phyloP scores from a whole-genome alignment of 2,797 vertebrate species.

The Bufotes viridis region DNA sequence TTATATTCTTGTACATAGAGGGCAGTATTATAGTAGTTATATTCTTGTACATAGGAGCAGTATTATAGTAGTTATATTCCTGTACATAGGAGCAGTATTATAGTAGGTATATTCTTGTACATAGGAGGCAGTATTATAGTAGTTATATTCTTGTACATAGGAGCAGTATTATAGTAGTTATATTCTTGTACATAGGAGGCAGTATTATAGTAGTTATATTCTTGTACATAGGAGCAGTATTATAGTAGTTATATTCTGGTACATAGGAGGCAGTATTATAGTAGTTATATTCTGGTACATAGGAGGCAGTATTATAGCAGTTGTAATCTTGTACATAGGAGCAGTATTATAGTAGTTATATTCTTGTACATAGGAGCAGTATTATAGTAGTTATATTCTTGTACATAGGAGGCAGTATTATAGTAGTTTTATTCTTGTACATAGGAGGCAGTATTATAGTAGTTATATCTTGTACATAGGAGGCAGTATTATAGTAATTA shows the following conservation, averaged over 20 bases:
- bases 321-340: no score
- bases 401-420: background rate
- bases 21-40: slow-evolving; percentile 10
- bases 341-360: no score
- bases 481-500: no score
- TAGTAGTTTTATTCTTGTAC: no score
- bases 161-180: slow-evolving; percentile 12
- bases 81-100: background rate
- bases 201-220: slow-evolving; percentile 8
- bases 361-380: no score
- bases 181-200: background rate
- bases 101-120: slow-evolving; percentile 12
- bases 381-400: background rate
- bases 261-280: background rate
- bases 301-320: no score
- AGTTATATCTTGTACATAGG: background rate
- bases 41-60: slow-evolving; percentile 4
- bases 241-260: background rate
- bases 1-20: slow-evolving; percentile 6
- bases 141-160: slow-evolving; percentile 3
- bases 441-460: background rate
- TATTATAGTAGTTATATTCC: slow-evolving; percentile 13
- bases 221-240: background rate
- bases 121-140: slow-evolving; percentile 11
- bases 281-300: no score